Evolutionary conservation across 1,140 invertebrate species (phyloP).

Genomic region (Drosophila watanabei): DNA sequence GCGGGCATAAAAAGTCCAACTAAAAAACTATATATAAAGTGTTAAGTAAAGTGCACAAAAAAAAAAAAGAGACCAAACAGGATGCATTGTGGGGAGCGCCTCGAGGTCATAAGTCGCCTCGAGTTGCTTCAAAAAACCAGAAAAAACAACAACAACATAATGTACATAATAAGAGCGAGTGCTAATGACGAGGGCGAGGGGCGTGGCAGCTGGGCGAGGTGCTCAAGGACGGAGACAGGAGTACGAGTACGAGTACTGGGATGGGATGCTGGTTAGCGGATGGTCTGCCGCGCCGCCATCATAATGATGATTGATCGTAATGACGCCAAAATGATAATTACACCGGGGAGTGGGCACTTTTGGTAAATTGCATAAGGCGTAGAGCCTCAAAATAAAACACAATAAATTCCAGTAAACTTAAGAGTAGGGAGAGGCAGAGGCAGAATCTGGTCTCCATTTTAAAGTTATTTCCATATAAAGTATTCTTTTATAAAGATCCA

Average conservation of each 20-base stretch:
- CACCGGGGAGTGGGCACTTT: conserved; percentile 25
- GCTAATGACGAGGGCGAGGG: conserved; percentile 29
- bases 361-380: conserved; percentile 44
- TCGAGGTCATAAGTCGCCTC: conserved; percentile 39
- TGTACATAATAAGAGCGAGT: conserved; percentile 10
- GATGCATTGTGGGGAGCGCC: conserved; percentile 23
- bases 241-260: neutral
- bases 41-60: neutral
- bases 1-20: conserved; percentile 23
- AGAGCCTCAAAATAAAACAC: neutral
- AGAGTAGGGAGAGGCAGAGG: neutral
- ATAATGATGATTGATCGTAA: conserved; percentile 14
- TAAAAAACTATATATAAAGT: conserved; percentile 11
- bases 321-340: conserved; percentile 21
- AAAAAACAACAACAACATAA: neutral
- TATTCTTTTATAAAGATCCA: neutral
- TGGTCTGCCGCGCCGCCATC: neutral
- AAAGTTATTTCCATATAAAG: neutral
- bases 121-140: neutral
- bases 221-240: conserved; percentile 33
- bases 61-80: neutral
- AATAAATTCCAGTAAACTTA: neutral
- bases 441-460: too few relatives aligned
- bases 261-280: conserved; percentile 5
- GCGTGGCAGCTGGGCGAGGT: conserved; percentile 26